Evolutionary conservation across 2,888 invertebrate species (phyloP).

Genomic region (Hymenopus coronatus): DNA sequence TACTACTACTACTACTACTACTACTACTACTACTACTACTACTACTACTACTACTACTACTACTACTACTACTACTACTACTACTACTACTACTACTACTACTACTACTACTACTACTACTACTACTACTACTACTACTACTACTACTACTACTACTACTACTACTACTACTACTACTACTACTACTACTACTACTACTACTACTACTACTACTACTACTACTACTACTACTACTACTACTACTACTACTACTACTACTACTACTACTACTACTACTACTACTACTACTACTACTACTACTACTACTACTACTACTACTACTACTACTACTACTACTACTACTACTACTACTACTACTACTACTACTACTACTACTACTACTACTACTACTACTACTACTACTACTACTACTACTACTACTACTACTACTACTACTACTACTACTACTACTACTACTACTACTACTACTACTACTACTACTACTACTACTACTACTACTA

Average conservation of each 20-base stretch:
- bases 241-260: neutral
- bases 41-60: neutral
- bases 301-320: neutral
- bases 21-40: neutral
- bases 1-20: neutral
- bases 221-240: neutral
- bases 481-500: neutral
- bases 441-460: neutral
- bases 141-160: neutral
- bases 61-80: neutral
- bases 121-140: neutral
- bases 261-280: neutral
- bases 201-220: neutral
- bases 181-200: neutral
- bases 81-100: neutral
- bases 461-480: neutral
- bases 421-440: neutral
- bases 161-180: neutral
- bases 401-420: neutral
- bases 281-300: neutral
- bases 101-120: neutral
- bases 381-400: neutral
- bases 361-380: neutral
- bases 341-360: neutral
- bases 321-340: neutral